phyloP scores from a whole-genome alignment of 2,888 invertebrate species.

The Apodemia hepburni region DNA sequence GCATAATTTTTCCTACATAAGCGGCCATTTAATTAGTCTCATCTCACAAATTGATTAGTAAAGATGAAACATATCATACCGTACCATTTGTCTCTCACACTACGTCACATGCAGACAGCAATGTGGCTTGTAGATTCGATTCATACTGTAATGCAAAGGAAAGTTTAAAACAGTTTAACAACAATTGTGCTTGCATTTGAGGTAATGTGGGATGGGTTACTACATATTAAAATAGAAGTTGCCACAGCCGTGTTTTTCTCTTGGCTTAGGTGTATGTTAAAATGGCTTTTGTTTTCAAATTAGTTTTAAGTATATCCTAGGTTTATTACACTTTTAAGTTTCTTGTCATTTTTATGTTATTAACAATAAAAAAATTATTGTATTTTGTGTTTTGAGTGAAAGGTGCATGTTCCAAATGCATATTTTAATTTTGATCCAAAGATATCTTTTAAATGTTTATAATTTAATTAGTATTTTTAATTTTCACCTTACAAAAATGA shows the following conservation, averaged over 20 bases:
- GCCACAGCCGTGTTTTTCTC: slow-evolving; percentile 55
- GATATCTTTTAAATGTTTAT: slow-evolving; percentile 67
- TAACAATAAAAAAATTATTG: slow-evolving; percentile 59
- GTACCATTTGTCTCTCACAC: slow-evolving; percentile 57
- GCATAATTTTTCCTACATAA: slow-evolving; percentile 70
- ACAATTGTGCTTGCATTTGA: slow-evolving; percentile 31
- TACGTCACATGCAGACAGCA: slow-evolving; percentile 32
- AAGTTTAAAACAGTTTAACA: neutral
- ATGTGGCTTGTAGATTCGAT: slow-evolving; percentile 14
- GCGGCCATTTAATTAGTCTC: slow-evolving; percentile 67
- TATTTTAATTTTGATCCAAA: slow-evolving; percentile 77
- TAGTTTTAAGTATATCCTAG: slow-evolving; percentile 72
- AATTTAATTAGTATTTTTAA: slow-evolving; percentile 50
- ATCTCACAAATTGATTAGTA: slow-evolving; percentile 73
- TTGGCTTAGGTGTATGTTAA: slow-evolving; percentile 54
- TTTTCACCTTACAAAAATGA: slow-evolving; percentile 65
- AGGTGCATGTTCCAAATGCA: slow-evolving; percentile 73
- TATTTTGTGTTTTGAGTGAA: slow-evolving; percentile 63
- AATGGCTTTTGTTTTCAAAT: slow-evolving; percentile 73
- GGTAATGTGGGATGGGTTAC: slow-evolving; percentile 36
- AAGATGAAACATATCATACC: slow-evolving; percentile 76
- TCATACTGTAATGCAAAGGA: neutral
- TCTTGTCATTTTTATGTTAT: slow-evolving; percentile 68
- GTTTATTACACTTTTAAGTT: slow-evolving; percentile 53
- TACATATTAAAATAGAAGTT: slow-evolving; percentile 29